Conservation (phyloP, 2,113 vertebrate genomes). For the cattle (Bos taurus) region ARS-UCD2.0 NC_037338.1:12032501-12033000, state of each 20-base stretch:
- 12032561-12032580: neutral
- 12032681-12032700: neutral
- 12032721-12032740: neutral
- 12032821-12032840: neutral
- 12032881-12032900: neutral
- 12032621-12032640: neutral
- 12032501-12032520: neutral
- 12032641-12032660: neutral
- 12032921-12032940: neutral
- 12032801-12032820: neutral
- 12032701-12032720: neutral
- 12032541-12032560: neutral
- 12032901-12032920: neutral
- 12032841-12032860: neutral
- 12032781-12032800: neutral
- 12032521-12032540: neutral
- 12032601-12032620: neutral
- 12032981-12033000: neutral
- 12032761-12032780: neutral
- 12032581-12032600: neutral
- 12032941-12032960: neutral
- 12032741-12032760: neutral
- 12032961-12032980: neutral
- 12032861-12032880: neutral
- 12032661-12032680: neutral